Evolutionary conservation across 2,113 vertebrate species (phyloP).

Genomic region (Rhabdomys dilectus): DNA sequence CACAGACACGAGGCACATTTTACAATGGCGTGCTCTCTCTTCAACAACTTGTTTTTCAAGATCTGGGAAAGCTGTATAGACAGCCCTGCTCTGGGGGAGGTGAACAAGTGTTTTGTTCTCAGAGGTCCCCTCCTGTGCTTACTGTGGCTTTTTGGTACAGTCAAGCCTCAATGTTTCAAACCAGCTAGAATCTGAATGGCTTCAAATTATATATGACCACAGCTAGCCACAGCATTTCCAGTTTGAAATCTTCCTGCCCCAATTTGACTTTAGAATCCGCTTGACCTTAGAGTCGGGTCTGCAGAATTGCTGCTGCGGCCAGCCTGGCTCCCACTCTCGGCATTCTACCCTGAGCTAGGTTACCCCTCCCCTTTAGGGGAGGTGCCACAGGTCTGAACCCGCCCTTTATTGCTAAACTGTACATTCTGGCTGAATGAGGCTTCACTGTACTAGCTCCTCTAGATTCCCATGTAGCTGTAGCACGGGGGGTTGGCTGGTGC

Average conservation of each 20-base stretch:
- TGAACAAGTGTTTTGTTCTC: neutral
- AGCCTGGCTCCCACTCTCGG: neutral
- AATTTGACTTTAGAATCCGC: neutral
- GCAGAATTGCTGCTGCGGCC: neutral
- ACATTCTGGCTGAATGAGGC: constrained; percentile 48
- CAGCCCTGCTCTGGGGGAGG: neutral
- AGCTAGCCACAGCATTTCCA: neutral
- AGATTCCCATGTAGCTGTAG: neutral
- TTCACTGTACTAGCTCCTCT: constrained; percentile 50
- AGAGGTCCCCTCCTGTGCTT: neutral
- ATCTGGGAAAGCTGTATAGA: neutral
- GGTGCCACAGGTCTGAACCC: neutral
- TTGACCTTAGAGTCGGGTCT: neutral
- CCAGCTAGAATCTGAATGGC: neutral
- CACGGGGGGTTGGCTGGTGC: constrained; percentile 32
- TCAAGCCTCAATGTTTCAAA: constrained; percentile 65
- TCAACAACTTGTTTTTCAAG: neutral
- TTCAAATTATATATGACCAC: neutral
- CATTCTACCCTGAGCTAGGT: neutral
- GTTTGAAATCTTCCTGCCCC: neutral
- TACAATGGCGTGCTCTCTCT: neutral
- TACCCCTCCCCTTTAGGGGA: neutral
- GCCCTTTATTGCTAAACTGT: neutral
- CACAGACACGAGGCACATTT: neutral
- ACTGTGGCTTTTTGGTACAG: constrained; percentile 56